A percentile compares a stretch with the other conserved stretches of the same genome.
These are phyloP conservation scores for Aporrectodea caliginosa DNA, from an alignment of 1,140 invertebrate species.

Conservation along the genomic window DNA sequence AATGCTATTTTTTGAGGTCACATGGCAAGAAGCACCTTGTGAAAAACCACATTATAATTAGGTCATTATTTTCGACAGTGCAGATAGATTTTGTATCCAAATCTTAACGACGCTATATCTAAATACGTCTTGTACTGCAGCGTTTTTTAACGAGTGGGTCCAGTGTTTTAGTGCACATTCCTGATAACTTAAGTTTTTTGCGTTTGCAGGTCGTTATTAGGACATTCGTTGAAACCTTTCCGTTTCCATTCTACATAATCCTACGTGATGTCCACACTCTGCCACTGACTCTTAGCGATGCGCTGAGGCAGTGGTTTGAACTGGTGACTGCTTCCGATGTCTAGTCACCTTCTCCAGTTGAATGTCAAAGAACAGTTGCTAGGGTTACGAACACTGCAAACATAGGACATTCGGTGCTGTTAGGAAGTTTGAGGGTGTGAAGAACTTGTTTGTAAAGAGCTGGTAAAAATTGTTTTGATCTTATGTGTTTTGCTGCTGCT, in stretches of 20 bases:
- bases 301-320: slow-evolving; percentile 97
- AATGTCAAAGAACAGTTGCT: background rate
- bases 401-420: background rate
- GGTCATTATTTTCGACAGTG: too few species aligned
- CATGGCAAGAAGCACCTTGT: too few species aligned
- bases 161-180: too few species aligned
- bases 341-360: background rate
- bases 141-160: too few species aligned
- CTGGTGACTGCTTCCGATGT: slow-evolving; percentile 60
- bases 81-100: too few species aligned
- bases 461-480: background rate
- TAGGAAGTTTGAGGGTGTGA: background rate
- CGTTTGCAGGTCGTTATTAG: background rate
- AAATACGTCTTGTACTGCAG: too few species aligned
- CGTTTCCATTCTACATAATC: slow-evolving; percentile 98
- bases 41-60: too few species aligned
- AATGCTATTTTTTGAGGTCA: too few species aligned
- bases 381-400: background rate
- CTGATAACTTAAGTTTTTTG: too few species aligned
- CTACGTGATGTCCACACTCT: slow-evolving; percentile 80
- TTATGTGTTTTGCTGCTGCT: background rate
- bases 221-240: slow-evolving; percentile 86
- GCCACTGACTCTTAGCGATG: slow-evolving; percentile 86
- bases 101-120: too few species aligned
- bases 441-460: background rate